phyloP scores from a whole-genome alignment of 2,113 vertebrate species.

The Myrmecobius fasciatus region DNA sequence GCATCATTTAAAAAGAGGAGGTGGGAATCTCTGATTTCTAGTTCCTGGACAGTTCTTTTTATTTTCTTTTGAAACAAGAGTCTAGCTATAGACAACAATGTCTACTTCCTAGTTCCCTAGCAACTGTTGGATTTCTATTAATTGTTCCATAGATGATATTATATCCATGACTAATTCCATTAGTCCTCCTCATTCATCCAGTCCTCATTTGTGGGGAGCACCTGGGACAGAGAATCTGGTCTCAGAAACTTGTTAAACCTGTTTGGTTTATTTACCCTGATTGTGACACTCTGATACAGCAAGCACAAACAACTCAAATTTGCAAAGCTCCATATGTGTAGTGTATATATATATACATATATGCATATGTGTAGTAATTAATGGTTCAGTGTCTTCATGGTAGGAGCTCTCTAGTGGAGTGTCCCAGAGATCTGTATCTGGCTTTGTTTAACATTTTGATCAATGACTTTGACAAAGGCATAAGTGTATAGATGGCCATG shows the following conservation, averaged over 20 bases:
- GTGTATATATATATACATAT: no score
- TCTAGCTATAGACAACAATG: slow-evolving; percentile 61
- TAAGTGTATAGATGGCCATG: not conserved
- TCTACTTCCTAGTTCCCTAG: slow-evolving; percentile 64
- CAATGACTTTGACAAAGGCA: not conserved
- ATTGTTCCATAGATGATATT: not conserved
- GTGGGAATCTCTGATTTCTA: slow-evolving; percentile 25
- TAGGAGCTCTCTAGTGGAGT: not conserved
- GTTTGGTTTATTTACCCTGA: not conserved
- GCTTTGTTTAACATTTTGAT: not conserved
- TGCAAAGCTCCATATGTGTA: not conserved
- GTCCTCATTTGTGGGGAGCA: slow-evolving; percentile 31
- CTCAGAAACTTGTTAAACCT: slow-evolving; percentile 14
- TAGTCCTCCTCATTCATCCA: slow-evolving; percentile 31
- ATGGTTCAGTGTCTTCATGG: not conserved
- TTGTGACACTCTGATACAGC: not conserved
- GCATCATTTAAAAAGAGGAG: slow-evolving; percentile 39
- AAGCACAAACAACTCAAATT: not conserved
- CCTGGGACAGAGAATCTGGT: slow-evolving; percentile 17
- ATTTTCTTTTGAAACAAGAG: not conserved
- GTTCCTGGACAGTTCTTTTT: slow-evolving; percentile 52
- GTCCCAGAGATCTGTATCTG: not conserved
- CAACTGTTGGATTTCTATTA: slow-evolving; percentile 44
- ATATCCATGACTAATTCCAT: slow-evolving; percentile 23
- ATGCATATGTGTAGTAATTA: not conserved